Conservation (phyloP, 2,888 invertebrate species). For the Cheiracanthium punctorium region DNA sequence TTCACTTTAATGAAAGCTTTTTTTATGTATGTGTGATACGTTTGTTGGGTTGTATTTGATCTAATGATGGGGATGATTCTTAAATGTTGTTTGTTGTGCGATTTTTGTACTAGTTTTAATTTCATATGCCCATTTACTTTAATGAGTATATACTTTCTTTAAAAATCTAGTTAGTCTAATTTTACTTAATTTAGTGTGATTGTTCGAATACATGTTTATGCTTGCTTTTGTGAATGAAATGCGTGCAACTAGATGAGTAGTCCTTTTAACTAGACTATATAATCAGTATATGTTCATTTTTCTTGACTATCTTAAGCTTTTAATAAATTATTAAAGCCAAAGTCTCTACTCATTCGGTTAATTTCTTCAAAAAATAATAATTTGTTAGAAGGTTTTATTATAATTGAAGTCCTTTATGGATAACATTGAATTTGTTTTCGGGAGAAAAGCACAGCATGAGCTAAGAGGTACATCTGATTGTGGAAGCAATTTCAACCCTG, state of each 20-base stretch:
- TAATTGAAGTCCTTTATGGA: neutral
- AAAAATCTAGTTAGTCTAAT: conserved; percentile 13
- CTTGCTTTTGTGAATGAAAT: neutral
- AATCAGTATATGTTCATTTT: neutral
- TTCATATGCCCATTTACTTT: conserved; percentile 27
- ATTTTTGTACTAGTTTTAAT: too few relatives aligned
- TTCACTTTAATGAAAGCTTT: too few relatives aligned
- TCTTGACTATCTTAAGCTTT: neutral
- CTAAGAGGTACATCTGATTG: conserved; percentile 54
- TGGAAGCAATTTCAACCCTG: conserved; percentile 35
- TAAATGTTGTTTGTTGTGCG: neutral
- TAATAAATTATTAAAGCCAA: neutral
- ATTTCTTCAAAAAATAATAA: neutral
- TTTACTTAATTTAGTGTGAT: neutral
- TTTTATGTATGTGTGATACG: neutral
- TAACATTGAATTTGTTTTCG: conserved; percentile 9
- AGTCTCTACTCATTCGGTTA: neutral
- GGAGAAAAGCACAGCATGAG: conserved; percentile 69
- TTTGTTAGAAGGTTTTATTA: neutral
- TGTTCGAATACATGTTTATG: neutral
- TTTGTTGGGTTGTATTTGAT: conserved; percentile 16
- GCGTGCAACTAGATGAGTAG: neutral
- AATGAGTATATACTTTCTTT: too few relatives aligned
- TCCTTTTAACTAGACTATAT: neutral
- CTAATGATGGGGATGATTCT: neutral